These are phyloP conservation scores for Eulemur rufifrons DNA, from an alignment of 2,113 vertebrate genomes.

Conservation along the genomic window DNA sequence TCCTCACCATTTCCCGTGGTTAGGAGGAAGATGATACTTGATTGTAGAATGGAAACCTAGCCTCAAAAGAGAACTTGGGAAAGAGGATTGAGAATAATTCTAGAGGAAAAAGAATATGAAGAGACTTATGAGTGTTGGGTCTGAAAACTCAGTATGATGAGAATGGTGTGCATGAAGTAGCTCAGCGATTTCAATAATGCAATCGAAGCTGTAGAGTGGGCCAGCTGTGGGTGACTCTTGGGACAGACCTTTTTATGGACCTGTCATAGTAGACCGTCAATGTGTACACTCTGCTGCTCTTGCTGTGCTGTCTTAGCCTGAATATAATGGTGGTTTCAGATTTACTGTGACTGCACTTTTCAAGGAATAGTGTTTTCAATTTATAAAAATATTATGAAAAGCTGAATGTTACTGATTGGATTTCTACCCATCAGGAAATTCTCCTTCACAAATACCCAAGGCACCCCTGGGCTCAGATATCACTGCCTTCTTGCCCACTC, in stretches of 20 bases:
- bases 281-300: not conserved
- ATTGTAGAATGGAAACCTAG: not conserved
- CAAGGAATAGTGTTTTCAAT: not conserved
- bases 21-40: not conserved
- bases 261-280: accelerated
- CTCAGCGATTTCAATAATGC: accelerated
- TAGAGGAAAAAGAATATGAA: not conserved
- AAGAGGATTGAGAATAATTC: not conserved
- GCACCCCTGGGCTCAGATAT: not conserved
- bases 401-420: not conserved
- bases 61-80: not conserved
- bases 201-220: not conserved
- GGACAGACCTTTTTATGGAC: no score
- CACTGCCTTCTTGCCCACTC: not conserved
- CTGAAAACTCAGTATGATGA: not conserved
- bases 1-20: not conserved
- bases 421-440: not conserved
- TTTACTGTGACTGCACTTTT: not conserved
- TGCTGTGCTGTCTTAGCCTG: not conserved
- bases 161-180: not conserved
- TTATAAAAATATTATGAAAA: not conserved
- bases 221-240: no score
- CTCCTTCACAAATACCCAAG: not conserved
- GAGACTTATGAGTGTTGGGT: not conserved
- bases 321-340: not conserved